These are phyloP conservation scores for Zapus hudsonius DNA, from an alignment of 2,113 vertebrate species.

Conservation along the genomic window DNA sequence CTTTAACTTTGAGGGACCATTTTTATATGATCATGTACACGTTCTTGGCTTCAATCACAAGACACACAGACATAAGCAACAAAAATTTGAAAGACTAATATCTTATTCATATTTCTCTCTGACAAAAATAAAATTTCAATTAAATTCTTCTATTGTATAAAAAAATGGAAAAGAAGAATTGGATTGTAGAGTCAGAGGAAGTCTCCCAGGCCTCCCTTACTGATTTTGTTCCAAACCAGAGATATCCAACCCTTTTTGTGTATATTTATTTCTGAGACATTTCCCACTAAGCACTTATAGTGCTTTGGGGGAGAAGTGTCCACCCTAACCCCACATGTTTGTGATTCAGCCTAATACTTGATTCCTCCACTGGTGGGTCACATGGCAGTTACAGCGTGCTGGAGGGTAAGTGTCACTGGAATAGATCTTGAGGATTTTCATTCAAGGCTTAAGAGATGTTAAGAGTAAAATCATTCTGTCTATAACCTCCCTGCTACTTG, in stretches of 20 bases:
- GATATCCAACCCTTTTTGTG: not conserved
- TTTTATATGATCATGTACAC: not conserved
- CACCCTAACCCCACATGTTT: too few species aligned
- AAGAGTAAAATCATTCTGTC: too few species aligned
- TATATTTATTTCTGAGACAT: not conserved
- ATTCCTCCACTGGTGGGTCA: too few species aligned
- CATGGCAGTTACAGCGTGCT: too few species aligned
- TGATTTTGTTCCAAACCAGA: not conserved
- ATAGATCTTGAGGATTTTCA: too few species aligned
- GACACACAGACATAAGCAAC: too few species aligned
- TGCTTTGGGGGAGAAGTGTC: too few species aligned
- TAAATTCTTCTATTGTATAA: not conserved
- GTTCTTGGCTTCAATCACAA: not conserved
- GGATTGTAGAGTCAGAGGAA: not conserved
- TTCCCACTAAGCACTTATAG: not conserved
- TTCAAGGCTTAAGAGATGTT: too few species aligned
- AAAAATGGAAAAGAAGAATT: not conserved
- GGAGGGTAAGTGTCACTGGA: too few species aligned
- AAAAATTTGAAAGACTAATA: too few species aligned
- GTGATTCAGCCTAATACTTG: too few species aligned
- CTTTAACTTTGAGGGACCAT: not conserved
- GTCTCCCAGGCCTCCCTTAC: rapidly evolving
- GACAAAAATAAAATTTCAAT: not conserved
- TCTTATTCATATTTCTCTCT: not conserved
- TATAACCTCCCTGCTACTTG: too few species aligned